Conservation (phyloP, 2,888 invertebrate species). For the Agrotis puta region DNA sequence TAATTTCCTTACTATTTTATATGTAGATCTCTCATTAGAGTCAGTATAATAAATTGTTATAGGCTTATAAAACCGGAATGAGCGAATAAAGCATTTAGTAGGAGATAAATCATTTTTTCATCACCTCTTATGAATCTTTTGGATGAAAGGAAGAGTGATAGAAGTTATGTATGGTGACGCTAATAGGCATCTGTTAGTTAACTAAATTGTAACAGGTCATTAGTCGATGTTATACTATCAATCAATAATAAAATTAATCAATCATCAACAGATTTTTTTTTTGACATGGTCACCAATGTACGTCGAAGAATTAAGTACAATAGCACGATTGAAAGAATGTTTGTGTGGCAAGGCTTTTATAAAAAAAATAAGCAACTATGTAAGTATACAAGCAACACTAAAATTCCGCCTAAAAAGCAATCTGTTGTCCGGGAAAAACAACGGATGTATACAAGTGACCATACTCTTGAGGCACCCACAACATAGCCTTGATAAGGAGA, state of each 20-base stretch:
- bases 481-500: too few relatives aligned
- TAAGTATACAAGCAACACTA: too few relatives aligned
- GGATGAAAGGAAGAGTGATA: constrained; percentile 33
- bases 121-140: constrained; percentile 31
- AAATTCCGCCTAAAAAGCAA: too few relatives aligned
- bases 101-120: constrained; percentile 49
- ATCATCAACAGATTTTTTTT: too few relatives aligned
- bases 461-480: too few relatives aligned
- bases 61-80: constrained; percentile 45
- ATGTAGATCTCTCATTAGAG: constrained; percentile 40
- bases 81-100: constrained; percentile 35
- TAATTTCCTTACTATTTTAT: constrained; percentile 46
- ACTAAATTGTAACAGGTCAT: constrained; percentile 1
- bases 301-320: too few relatives aligned
- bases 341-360: too few relatives aligned
- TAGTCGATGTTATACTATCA: background rate
- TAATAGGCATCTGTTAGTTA: constrained; percentile 5
- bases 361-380: too few relatives aligned
- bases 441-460: too few relatives aligned
- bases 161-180: background rate
- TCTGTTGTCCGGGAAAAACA: too few relatives aligned
- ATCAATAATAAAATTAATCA: background rate
- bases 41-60: constrained; percentile 40
- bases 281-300: too few relatives aligned
- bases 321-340: too few relatives aligned